Percentiles rank a stretch among this genome's conserved stretches.
Evolutionary conservation across 1,140 invertebrate genomes (phyloP).

Genomic region (Heliconius congener): DNA sequence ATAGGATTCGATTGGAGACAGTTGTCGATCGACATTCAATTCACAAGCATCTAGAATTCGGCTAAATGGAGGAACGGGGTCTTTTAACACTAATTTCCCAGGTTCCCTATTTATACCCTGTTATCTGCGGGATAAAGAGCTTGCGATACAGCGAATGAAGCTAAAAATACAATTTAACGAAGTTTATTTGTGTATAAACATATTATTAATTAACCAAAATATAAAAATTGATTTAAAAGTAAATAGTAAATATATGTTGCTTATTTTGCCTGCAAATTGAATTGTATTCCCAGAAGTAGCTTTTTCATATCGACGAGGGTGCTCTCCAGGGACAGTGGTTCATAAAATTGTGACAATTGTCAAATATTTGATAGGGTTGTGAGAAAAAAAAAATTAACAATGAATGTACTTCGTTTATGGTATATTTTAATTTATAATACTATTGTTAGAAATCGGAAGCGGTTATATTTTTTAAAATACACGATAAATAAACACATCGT

Average conservation of each 20-base stretch:
- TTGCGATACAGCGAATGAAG: too few species aligned
- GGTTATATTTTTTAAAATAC: too few species aligned
- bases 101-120: too few species aligned
- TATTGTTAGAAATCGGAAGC: too few species aligned
- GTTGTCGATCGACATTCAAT: too few species aligned
- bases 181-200: neutral
- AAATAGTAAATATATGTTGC: neutral
- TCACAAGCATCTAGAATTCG: too few species aligned
- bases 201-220: neutral
- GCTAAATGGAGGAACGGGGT: too few species aligned
- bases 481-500: too few species aligned
- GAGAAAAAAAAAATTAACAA: neutral
- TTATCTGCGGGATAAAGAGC: too few species aligned
- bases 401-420: neutral
- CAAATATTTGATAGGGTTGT: neutral
- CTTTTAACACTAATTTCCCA: too few species aligned
- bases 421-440: too few species aligned
- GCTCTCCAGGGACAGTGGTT: neutral
- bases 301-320: slow-evolving; percentile 1
- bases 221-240: neutral
- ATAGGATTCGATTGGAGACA: too few species aligned
- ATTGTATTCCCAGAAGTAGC: slow-evolving; percentile 4
- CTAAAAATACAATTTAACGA: neutral
- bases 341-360: neutral
- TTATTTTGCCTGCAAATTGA: neutral